A percentile compares a stretch with the other conserved stretches of the same genome.
phyloP scores from a whole-genome alignment of 2,888 invertebrate species.

The Caenorhabditis parvicauda region DNA sequence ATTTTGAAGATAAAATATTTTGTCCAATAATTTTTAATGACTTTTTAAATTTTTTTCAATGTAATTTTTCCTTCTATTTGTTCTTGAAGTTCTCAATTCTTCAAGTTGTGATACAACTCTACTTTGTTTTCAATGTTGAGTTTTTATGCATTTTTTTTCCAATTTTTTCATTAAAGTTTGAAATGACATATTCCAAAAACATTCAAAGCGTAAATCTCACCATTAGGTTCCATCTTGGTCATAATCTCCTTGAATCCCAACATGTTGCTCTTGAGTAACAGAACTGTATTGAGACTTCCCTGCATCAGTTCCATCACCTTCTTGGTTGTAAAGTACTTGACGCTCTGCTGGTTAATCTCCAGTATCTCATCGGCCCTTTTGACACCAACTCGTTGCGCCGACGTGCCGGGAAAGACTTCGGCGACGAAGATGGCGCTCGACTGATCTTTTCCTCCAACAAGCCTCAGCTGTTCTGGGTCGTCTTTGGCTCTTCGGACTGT shows the following conservation, averaged over 20 bases:
- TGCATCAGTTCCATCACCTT: conserved; percentile 64
- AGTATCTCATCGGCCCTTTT: conserved; percentile 86
- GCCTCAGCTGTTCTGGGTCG: conserved; percentile 17
- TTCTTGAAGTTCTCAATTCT: conserved; percentile 2
- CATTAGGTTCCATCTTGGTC: conserved; percentile 20
- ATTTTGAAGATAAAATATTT: no score
- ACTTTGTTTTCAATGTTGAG: no score
- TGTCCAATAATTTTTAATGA: no score
- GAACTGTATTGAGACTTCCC: conserved; percentile 70
- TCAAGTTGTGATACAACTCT: no score
- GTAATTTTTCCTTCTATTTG: conserved; percentile 6
- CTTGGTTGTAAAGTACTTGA: conserved; percentile 86
- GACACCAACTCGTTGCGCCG: conserved; percentile 90
- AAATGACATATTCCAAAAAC: no score
- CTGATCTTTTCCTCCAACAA: conserved; percentile 22
- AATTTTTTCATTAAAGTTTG: no score
- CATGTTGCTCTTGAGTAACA: conserved; percentile 93
- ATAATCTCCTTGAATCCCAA: conserved; percentile 66
- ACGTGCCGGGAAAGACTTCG: conserved; percentile 81
- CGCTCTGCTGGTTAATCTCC: conserved; percentile 94
- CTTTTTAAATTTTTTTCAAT: no score
- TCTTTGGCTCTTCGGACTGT: conserved; percentile 71
- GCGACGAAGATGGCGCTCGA: conserved; percentile 18
- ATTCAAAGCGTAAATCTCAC: no score
- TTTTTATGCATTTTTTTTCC: no score